Evolutionary conservation across 1,140 invertebrate species (phyloP).

Genomic region (Brachystomella parvula): DNA sequence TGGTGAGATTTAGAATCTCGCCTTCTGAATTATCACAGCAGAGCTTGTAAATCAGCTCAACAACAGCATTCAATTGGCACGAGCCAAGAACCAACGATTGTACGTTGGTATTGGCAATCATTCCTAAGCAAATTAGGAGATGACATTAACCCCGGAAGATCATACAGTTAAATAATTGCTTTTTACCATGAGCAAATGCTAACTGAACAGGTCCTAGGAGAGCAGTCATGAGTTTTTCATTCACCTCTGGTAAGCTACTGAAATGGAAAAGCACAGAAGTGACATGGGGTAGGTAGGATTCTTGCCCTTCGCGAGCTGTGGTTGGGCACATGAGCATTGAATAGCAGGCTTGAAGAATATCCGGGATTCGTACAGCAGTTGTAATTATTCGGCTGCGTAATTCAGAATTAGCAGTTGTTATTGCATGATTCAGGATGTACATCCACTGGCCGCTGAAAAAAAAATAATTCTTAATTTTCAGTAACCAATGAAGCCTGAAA

Average conservation of each 20-base stretch:
- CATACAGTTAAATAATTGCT: neutral
- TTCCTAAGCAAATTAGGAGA: constrained; percentile 33
- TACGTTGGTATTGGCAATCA: constrained; percentile 42
- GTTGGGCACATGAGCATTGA: constrained; percentile 61
- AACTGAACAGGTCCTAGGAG: constrained; percentile 40
- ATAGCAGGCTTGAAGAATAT: constrained; percentile 63
- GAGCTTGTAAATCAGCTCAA: constrained; percentile 67
- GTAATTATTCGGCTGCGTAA: constrained; percentile 39
- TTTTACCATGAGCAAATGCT: constrained; percentile 34
- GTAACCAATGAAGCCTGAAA: neutral
- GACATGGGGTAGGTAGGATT: constrained; percentile 43
- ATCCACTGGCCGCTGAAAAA: constrained; percentile 35
- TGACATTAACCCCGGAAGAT: neutral
- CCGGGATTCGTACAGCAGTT: constrained; percentile 55
- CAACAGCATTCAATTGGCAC: constrained; percentile 56
- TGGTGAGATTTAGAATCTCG: constrained; percentile 25
- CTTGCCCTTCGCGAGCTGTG: constrained; percentile 23
- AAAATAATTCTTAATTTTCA: constrained; percentile 16
- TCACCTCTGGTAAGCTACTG: constrained; percentile 43
- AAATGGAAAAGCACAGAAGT: constrained; percentile 45
- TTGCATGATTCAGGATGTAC: constrained; percentile 35
- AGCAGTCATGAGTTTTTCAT: constrained; percentile 43
- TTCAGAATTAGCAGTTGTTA: constrained; percentile 20
- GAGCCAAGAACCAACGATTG: constrained; percentile 40
- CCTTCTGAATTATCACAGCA: constrained; percentile 45